Evolutionary conservation across 1,140 invertebrate species (phyloP), one percentile per base, ranked within the genome.

Genomic region (Conopomorpha cramerella): DNA sequence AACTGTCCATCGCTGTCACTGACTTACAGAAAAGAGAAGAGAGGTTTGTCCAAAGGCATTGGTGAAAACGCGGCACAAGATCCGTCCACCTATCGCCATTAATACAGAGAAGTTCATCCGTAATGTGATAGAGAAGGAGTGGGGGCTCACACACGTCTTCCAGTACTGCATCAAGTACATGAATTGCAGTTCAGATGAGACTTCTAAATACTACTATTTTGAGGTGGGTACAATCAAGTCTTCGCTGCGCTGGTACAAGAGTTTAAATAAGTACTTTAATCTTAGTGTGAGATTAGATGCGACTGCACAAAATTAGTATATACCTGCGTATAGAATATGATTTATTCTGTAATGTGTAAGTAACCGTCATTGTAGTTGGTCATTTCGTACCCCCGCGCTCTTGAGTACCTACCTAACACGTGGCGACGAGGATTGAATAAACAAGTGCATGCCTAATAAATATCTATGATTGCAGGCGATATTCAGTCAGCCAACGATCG

Each of bases 401-500:
- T n/a, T n/a, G n/a, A n/a, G n/a, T n/a, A n/a, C n/a, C n/a, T n/a
- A n/a, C n/a, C n/a, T n/a, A n/a, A n/a, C n/a, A n/a, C n/a, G n/a
- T n/a, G n/a, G n/a, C n/a, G n/a, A n/a, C n/a, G n/a, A n/a, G n/a
- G n/a, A n/a, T n/a, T n/a, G n/a, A n/a, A n/a, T n/a, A n/a, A n/a
- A n/a, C n/a, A n/a, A n/a, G n/a, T 23, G 19, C 19, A 23, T 10
- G 19, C 10, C 19, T 23, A 10, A 10, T 10, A 23, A 23, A 23
- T 23, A 4, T 23, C 10, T 23, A n/a, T 38, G 30, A 6, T 36
- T 30, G 1, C 36, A 72, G 65, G 65, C 49, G 1, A 43, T 66
- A 8, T 71, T 71, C 49, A 71, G 68, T 12, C 62, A 67, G 29
- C 66, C 66, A 2, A 63, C 56, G 6, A 29, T 32, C 1, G 17